Percentiles rank a stretch among this genome's conserved stretches.
Evolutionary conservation across 2,113 vertebrate genomes (phyloP).

Genomic region (Corythornis vintsioides): DNA sequence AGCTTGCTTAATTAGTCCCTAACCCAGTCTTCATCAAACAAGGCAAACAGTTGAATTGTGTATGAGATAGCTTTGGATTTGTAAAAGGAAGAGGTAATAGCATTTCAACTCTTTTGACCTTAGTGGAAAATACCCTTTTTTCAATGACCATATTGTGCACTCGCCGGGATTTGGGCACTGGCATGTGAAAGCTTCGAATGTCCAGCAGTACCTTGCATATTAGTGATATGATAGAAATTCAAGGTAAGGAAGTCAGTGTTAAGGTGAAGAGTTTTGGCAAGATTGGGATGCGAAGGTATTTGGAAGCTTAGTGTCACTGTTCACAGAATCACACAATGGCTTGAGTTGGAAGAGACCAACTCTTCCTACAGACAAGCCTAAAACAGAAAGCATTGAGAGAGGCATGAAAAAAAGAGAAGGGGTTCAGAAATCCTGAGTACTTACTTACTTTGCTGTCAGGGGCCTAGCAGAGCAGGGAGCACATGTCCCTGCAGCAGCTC

Average conservation of each 20-base stretch:
- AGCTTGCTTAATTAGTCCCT: too few relatives aligned
- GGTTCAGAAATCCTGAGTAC: not conserved
- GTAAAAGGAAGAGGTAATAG: not conserved
- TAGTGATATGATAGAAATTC: not conserved
- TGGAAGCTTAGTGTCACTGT: not conserved
- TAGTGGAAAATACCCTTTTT: not conserved
- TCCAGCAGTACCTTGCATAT: not conserved
- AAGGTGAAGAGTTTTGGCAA: not conserved
- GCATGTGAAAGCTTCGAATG: not conserved
- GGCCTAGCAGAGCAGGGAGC: not conserved
- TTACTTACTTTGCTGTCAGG: fast-evolving
- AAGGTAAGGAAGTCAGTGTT: not conserved
- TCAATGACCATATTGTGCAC: fast-evolving
- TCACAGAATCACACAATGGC: not conserved
- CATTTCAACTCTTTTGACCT: not conserved
- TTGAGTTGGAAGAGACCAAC: too few relatives aligned
- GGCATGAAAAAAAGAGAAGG: not conserved
- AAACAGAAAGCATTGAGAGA: not conserved
- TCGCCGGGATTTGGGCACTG: not conserved
- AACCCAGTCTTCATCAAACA: too few relatives aligned
- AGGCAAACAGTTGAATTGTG: not conserved
- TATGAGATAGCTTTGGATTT: not conserved
- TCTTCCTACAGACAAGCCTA: not conserved
- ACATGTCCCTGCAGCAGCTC: not conserved
- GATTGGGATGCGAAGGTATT: not conserved